phyloP scores from a whole-genome alignment of 2,113 vertebrate species.

The Ophiodon elongatus region DNA sequence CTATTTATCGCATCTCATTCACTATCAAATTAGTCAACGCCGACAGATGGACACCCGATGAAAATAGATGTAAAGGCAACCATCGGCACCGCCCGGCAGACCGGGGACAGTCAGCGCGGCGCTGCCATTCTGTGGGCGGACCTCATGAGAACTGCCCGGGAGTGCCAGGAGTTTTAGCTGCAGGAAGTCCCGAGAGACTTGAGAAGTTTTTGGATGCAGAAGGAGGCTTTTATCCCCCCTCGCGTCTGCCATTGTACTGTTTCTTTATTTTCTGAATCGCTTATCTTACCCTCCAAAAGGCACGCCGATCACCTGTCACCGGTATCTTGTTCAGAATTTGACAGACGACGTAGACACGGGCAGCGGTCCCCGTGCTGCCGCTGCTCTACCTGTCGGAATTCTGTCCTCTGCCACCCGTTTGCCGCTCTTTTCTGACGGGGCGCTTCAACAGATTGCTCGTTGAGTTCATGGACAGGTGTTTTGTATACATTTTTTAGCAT shows the following conservation, averaged over 20 bases:
- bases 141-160: not conserved
- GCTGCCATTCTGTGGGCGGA: slow-evolving; percentile 34
- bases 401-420: not conserved
- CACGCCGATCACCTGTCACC: slow-evolving; percentile 19
- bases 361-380: slow-evolving; percentile 26
- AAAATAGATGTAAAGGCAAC: slow-evolving; percentile 30
- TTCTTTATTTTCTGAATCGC: slow-evolving; percentile 11
- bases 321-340: slow-evolving; percentile 19
- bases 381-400: slow-evolving; percentile 37
- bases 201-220: not conserved
- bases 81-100: slow-evolving; percentile 6
- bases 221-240: not conserved
- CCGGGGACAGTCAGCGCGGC: slow-evolving; percentile 6
- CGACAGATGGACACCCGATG: slow-evolving; percentile 23
- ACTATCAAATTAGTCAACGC: slow-evolving; percentile 24
- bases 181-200: not conserved
- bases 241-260: not conserved
- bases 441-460: too few species aligned
- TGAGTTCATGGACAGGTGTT: too few species aligned
- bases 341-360: slow-evolving; percentile 26
- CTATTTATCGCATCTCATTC: not conserved
- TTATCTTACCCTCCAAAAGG: slow-evolving; percentile 1
- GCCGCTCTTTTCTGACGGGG: too few species aligned
- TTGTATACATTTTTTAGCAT: too few species aligned
- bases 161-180: not conserved